phyloP scores from a whole-genome alignment of 2,888 invertebrate species.

The Scaptomyza cyrtandrae region DNA sequence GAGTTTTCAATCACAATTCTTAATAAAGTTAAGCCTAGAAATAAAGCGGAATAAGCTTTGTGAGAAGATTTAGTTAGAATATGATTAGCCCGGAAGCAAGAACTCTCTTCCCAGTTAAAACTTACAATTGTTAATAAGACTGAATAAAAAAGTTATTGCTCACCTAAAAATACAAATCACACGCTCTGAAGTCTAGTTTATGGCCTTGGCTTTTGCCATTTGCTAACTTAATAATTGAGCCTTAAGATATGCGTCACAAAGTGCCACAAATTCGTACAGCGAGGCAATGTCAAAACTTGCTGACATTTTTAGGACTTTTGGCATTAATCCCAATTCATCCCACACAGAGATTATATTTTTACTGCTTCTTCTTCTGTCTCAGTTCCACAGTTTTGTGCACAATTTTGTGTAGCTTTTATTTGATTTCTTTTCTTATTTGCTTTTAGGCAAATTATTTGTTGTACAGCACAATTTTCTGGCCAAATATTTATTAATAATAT shows the following conservation, averaged over 20 bases:
- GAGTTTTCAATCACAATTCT: neutral
- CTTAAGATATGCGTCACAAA: slow-evolving; percentile 16
- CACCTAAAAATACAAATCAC: too few relatives aligned
- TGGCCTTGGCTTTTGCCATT: neutral
- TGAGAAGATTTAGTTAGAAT: neutral
- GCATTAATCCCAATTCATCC: neutral
- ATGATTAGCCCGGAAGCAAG: neutral
- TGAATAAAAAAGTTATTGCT: too few relatives aligned
- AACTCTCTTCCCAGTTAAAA: too few relatives aligned
- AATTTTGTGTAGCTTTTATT: neutral
- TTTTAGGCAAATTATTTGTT: slow-evolving; percentile 42
- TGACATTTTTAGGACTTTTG: slow-evolving; percentile 22
- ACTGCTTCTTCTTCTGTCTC: neutral
- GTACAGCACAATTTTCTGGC: neutral
- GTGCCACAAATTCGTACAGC: slow-evolving; percentile 1
- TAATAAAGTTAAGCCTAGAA: slow-evolving; percentile 12
- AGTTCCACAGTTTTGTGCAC: neutral
- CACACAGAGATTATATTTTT: slow-evolving; percentile 13
- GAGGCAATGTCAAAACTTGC: slow-evolving; percentile 8
- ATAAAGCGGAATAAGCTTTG: neutral
- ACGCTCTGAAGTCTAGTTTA: neutral
- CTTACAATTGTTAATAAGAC: too few relatives aligned
- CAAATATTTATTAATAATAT: neutral
- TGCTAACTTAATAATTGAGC: slow-evolving; percentile 36
- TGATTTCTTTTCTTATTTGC: slow-evolving; percentile 7